phyloP scores from a whole-genome alignment of 2,797 vertebrate species.

The Rhinatrema bivittatum region DNA sequence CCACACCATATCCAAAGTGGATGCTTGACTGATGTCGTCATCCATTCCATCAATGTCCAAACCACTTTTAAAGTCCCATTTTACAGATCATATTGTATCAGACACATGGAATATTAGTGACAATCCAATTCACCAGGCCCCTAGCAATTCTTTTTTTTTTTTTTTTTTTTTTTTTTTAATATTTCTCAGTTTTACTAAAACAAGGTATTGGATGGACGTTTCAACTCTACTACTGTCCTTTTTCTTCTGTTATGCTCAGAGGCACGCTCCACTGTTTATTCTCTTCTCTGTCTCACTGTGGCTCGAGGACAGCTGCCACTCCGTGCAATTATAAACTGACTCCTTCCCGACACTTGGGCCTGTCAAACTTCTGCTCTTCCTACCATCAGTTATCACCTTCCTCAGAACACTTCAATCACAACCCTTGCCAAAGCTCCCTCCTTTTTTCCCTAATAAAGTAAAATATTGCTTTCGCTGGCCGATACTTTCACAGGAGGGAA shows the following conservation, averaged over 20 bases:
- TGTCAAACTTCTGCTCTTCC: conserved; percentile 7
- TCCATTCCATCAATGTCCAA: conserved; percentile 63
- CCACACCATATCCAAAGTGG: conserved; percentile 53
- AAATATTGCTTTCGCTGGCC: conserved; percentile 18
- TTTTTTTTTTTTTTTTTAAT: conserved; percentile 10
- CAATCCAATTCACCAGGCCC: neutral
- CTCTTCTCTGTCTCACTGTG: conserved; percentile 29
- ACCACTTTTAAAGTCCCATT: conserved; percentile 47
- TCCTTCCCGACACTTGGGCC: conserved; percentile 20
- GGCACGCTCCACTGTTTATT: conserved; percentile 7
- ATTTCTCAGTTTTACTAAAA: no score
- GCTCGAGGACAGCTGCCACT: conserved; percentile 51
- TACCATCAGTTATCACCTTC: conserved; percentile 27
- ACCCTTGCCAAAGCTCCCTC: conserved; percentile 14
- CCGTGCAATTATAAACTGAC: conserved; percentile 31
- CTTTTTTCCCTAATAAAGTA: conserved; percentile 43
- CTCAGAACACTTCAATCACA: neutral
- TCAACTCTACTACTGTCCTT: neutral
- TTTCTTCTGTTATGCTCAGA: conserved; percentile 2
- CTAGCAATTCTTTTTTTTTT: conserved; percentile 8
- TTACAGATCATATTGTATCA: neutral
- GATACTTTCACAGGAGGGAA: conserved; percentile 6
- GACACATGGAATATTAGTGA: neutral
- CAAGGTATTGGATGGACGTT: neutral
- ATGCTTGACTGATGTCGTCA: conserved; percentile 67